These are phyloP conservation scores for Calephelis nemesis DNA, from an alignment of 1,140 invertebrate genomes.

Conservation along the genomic window DNA sequence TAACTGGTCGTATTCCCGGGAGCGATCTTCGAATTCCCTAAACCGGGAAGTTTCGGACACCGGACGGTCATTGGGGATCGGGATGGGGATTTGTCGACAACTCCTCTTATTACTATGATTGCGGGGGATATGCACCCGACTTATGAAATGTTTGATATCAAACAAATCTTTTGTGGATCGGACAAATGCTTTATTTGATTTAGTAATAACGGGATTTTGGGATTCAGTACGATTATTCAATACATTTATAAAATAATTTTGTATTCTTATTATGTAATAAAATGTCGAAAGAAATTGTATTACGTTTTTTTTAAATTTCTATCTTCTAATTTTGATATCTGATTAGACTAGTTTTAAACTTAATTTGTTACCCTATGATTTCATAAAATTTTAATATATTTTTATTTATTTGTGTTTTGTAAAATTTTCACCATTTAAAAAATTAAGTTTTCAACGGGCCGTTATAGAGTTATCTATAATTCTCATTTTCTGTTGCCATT, in stretches of 20 bases:
- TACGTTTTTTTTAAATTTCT: too few relatives aligned
- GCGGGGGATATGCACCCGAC: slow-evolving; percentile 22
- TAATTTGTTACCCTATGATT: too few relatives aligned
- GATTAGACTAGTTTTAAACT: too few relatives aligned
- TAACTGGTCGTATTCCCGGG: slow-evolving; percentile 31
- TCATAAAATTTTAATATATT: too few relatives aligned
- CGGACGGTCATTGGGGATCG: slow-evolving; percentile 41
- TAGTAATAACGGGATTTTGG: neutral
- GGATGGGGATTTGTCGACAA: slow-evolving; percentile 43
- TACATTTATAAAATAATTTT: neutral
- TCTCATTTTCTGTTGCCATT: too few relatives aligned
- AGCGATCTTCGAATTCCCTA: slow-evolving; percentile 34
- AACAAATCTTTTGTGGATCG: slow-evolving; percentile 13
- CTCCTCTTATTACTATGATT: slow-evolving; percentile 49
- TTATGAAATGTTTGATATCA: slow-evolving; percentile 18
- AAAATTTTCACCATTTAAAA: too few relatives aligned
- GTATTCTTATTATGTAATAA: too few relatives aligned
- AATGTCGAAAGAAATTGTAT: too few relatives aligned
- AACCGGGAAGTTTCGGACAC: slow-evolving; percentile 43
- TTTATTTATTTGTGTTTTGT: too few relatives aligned
- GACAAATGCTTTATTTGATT: slow-evolving; percentile 14
- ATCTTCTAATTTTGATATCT: too few relatives aligned
- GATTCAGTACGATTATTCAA: slow-evolving; percentile 1
- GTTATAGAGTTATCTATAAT: too few relatives aligned
- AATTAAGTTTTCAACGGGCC: too few relatives aligned